Percentiles rank a stretch among this genome's conserved stretches.
Evolutionary conservation across 2,113 vertebrate species (phyloP).

Genomic region (Grammomys dolichurus): DNA sequence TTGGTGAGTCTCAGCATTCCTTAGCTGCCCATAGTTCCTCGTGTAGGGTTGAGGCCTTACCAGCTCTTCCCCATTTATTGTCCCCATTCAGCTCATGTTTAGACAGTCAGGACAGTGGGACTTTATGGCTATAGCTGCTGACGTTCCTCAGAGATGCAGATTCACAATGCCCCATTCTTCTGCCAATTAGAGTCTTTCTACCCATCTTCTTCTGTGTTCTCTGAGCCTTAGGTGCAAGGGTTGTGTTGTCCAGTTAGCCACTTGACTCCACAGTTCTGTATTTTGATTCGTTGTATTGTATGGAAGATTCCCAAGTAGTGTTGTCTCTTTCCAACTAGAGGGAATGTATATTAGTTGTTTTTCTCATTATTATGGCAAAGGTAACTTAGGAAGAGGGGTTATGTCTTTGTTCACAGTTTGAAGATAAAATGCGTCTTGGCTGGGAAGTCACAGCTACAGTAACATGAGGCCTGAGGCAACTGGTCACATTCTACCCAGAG

Average conservation of each 20-base stretch:
- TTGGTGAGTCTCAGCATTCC: neutral
- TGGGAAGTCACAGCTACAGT: neutral
- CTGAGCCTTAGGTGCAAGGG: neutral
- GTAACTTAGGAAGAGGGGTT: neutral
- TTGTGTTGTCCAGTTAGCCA: neutral
- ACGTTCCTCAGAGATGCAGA: too few relatives aligned
- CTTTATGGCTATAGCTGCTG: neutral
- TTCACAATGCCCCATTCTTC: neutral
- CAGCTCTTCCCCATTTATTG: neutral
- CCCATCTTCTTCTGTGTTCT: neutral
- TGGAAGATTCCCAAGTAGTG: neutral
- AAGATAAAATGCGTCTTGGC: neutral
- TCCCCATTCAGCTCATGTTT: neutral
- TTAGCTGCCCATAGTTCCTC: neutral
- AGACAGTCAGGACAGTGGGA: too few relatives aligned
- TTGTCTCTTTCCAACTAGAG: neutral
- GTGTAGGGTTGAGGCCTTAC: neutral
- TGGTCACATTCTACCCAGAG: neutral
- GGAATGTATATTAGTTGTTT: neutral
- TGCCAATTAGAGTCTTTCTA: neutral
- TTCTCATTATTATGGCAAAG: neutral
- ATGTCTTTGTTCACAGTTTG: neutral
- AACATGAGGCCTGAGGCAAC: too few relatives aligned
- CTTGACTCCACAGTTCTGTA: neutral
- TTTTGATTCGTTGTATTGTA: neutral